Base-by-base conservation (phyloP, 2,797 vertebrate species). In the Sebastes kiyomatsui region DNA sequence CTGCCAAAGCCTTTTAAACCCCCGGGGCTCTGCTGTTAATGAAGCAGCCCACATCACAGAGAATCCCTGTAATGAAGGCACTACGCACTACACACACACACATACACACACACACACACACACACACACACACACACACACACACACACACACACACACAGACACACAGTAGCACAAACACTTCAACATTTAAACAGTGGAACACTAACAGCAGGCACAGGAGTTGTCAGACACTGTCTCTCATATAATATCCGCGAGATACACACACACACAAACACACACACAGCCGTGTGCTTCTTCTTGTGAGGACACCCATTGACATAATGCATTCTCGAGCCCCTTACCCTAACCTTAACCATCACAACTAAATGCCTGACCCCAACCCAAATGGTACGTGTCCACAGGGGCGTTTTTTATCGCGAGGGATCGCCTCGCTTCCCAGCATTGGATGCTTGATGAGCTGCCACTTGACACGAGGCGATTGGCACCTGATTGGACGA, bases 1-100 rank as follows among this genome's bases (percentile, higher is more conserved):
- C 81, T 88, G 87, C 87, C 82, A 87, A 92, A 94, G 86, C 86
- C 82, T 75, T 88, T 82, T 91, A 91, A 90, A 92, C 60, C 90
- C 86, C 32, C 4, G 16, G 33, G 77, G 87, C 79, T 78, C 58
- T 22, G 60, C 75, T 85, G 75, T 88, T 95, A 93, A 95, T 94
- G 87, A 92, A 93, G 92, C 93, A 81, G 87, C 81, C 12, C 72
- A 79, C 88, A 88, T 90, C 78, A 85, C 59, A 92, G 87, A 91
- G 85, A 86, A 83, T 88, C 81, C 73, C 78, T 67, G 65, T 92
- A 90, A 92, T 93, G 83, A 93, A 88, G 88, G 79, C 83, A 27
- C 73, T 22, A 80, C 30, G 58, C 38, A 49, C 71, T 7, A 8
- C 7, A 30, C 78, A 71, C 71, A 46, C 79, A 49, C 75, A 65